Conservation (phyloP, 2,797 vertebrate species). For the Enteromius afrohamiltoni region DNA sequence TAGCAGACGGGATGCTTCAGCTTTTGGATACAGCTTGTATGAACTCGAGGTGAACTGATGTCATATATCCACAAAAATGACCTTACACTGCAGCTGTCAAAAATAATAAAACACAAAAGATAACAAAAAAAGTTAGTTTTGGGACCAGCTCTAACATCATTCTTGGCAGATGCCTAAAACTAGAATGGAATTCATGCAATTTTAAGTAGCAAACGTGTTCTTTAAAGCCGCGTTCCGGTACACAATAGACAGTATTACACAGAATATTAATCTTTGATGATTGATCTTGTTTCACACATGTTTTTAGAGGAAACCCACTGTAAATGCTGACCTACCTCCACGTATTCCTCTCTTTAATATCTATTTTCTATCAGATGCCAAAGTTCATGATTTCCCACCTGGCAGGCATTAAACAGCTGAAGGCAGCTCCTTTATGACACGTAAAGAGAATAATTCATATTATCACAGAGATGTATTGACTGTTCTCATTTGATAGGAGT, state of each 20-base stretch:
- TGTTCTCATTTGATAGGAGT: conserved; percentile 82
- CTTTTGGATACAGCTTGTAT: background rate
- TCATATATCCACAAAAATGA: conserved; percentile 2
- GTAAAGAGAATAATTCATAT: conserved; percentile 73
- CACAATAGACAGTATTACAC: background rate
- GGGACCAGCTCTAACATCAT: background rate
- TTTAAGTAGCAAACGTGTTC: background rate
- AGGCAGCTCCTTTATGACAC: conserved; percentile 73
- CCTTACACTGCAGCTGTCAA: background rate
- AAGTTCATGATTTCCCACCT: conserved; percentile 63
- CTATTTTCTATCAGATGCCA: conserved; percentile 47
- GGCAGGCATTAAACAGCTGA: conserved; percentile 81
- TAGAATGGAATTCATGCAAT: background rate
- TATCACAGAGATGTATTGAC: conserved; percentile 82
- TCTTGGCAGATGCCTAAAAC: background rate
- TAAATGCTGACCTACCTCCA: background rate
- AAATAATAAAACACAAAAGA: background rate
- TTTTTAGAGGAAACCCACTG: background rate
- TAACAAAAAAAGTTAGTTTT: background rate
- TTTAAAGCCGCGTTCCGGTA: background rate
- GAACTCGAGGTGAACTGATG: background rate
- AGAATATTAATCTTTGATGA: background rate
- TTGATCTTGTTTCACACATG: background rate
- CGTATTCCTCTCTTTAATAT: conserved; percentile 52
- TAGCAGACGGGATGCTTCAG: background rate